Evolutionary conservation across 2,888 invertebrate species (phyloP).

Genomic region (Phragmatobia fuliginosa): DNA sequence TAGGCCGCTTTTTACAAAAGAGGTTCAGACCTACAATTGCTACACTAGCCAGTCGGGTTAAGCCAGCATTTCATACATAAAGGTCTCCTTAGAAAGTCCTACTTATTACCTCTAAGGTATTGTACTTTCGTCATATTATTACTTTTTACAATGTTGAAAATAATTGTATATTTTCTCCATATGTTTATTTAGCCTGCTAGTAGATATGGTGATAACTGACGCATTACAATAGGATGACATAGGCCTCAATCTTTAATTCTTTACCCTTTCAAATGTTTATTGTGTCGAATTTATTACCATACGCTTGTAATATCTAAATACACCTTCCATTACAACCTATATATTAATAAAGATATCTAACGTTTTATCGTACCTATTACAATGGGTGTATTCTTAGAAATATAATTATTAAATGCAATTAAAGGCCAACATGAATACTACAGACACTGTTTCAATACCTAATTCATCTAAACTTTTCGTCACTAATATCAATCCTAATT

Average conservation of each 20-base stretch:
- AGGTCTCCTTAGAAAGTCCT: no score
- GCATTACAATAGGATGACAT: neutral
- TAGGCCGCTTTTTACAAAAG: no score
- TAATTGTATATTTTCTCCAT: neutral
- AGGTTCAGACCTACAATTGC: no score
- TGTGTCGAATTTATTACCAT: neutral
- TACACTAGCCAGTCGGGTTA: no score
- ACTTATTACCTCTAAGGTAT: neutral
- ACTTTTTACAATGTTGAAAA: neutral
- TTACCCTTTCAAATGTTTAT: neutral
- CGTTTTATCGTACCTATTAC: neutral
- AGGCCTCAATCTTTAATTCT: neutral
- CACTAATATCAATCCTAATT: neutral
- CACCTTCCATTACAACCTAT: constrained; percentile 23
- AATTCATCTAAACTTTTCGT: neutral
- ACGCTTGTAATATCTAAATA: constrained; percentile 1
- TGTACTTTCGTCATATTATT: no score
- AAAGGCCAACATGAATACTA: neutral
- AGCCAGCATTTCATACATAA: no score
- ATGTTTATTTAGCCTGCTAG: neutral
- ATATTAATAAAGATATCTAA: constrained; percentile 16
- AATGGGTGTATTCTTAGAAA: neutral
- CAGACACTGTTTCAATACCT: neutral
- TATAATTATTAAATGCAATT: constrained; percentile 7
- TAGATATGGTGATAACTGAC: neutral